Evolutionary conservation across 2,113 vertebrate genomes (phyloP).

Genomic region (Chloroceryle aenea): DNA sequence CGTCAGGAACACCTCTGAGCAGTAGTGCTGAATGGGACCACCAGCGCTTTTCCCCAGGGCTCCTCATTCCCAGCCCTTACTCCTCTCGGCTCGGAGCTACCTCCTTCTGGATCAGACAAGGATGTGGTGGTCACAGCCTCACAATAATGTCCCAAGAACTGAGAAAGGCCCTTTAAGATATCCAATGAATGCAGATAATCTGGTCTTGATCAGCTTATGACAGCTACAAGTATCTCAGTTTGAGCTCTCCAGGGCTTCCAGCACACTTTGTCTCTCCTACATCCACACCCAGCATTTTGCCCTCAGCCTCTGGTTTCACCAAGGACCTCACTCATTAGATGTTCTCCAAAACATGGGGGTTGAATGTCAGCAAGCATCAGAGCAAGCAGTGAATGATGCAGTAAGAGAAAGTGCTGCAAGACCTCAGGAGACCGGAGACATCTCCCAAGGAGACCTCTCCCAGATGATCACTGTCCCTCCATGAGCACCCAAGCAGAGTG

Average conservation of each 20-base stretch:
- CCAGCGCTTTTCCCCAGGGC: background rate
- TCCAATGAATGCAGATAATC: background rate
- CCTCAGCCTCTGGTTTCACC: background rate
- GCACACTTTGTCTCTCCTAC: background rate
- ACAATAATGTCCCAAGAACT: background rate
- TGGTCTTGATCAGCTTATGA: background rate
- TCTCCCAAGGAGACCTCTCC: background rate
- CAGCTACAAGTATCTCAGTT: background rate
- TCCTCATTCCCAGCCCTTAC: background rate
- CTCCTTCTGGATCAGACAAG: background rate
- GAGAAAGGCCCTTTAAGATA: background rate
- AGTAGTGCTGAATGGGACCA: background rate
- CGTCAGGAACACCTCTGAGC: background rate
- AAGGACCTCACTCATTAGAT: background rate
- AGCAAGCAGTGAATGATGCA: fast-evolving
- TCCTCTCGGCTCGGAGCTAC: background rate
- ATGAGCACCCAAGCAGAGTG: background rate
- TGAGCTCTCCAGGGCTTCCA: background rate
- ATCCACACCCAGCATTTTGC: background rate
- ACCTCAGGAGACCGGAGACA: background rate
- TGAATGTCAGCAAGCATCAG: fast-evolving
- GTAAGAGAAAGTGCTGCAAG: background rate
- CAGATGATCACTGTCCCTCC: background rate
- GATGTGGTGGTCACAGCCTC: fast-evolving
- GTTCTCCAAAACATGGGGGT: fast-evolving